Percentiles rank a stretch among this genome's conserved stretches.
phyloP scores from a whole-genome alignment of 2,797 vertebrate genomes.

The Sorex maritimensis region DNA sequence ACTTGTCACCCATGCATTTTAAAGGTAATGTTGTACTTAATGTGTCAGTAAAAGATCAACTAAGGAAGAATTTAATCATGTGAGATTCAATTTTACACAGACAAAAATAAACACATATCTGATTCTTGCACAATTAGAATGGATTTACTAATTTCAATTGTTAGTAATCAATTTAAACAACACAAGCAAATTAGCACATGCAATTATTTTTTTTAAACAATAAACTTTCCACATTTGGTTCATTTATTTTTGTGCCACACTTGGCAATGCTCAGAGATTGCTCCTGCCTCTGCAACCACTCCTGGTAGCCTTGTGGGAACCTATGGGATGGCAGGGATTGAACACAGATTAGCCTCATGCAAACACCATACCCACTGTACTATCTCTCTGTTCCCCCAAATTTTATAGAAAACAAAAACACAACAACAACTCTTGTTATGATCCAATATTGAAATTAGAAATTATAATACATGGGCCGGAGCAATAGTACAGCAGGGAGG shows the following conservation, averaged over 20 bases:
- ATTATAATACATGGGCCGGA: slow-evolving; percentile 51
- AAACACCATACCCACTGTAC: too few species aligned
- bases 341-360: too few species aligned
- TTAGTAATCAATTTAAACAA: slow-evolving; percentile 60
- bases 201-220: slow-evolving; percentile 22
- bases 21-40: slow-evolving; percentile 56
- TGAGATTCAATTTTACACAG: slow-evolving; percentile 3
- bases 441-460: slow-evolving; percentile 64
- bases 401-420: background rate
- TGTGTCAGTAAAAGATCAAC: background rate
- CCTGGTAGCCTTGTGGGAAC: too few species aligned
- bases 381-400: too few species aligned
- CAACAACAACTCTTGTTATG: slow-evolving; percentile 23
- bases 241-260: too few species aligned
- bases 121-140: slow-evolving; percentile 19
- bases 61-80: slow-evolving; percentile 5
- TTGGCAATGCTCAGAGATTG: too few species aligned
- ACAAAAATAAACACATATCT: slow-evolving; percentile 35
- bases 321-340: too few species aligned
- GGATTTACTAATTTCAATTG: slow-evolving; percentile 35
- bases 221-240: background rate
- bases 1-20: background rate
- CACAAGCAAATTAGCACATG: slow-evolving; percentile 37
- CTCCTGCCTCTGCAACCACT: too few species aligned
- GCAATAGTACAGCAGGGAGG: too few species aligned